These are phyloP conservation scores for Drosophila neonasuta DNA, from an alignment of 2,888 invertebrate species.

Conservation along the genomic window DNA sequence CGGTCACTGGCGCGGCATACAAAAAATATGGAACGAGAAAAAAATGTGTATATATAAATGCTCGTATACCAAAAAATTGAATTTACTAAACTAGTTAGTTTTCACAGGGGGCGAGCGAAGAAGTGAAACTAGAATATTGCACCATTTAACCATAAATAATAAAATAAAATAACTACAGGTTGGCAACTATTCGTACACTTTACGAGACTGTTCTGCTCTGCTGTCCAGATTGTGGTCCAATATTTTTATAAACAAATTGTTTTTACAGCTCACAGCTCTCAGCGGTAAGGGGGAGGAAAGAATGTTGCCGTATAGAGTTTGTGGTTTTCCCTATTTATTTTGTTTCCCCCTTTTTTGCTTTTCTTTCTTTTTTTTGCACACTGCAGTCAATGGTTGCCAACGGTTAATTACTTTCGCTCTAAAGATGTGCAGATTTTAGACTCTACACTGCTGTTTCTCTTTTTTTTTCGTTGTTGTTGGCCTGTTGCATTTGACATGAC, in stretches of 20 bases:
- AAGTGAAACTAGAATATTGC: slow-evolving; percentile 35
- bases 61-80: slow-evolving; percentile 56
- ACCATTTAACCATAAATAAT: slow-evolving; percentile 75
- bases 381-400: slow-evolving; percentile 50
- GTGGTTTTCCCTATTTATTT: slow-evolving; percentile 40
- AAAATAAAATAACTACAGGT: slow-evolving; percentile 76
- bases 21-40: slow-evolving; percentile 10
- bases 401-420: slow-evolving; percentile 67
- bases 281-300: slow-evolving; percentile 1
- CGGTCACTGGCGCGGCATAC: slow-evolving; percentile 53
- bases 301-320: slow-evolving; percentile 35
- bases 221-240: slow-evolving; percentile 57
- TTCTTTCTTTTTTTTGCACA: slow-evolving; percentile 22
- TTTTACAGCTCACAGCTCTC: slow-evolving; percentile 59
- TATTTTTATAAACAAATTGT: slow-evolving; percentile 75
- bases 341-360: slow-evolving; percentile 10
- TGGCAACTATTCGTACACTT: slow-evolving; percentile 68
- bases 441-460: slow-evolving; percentile 15
- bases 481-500: slow-evolving; percentile 72
- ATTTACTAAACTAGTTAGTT: slow-evolving; percentile 74
- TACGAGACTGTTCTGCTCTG: slow-evolving; percentile 25
- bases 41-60: slow-evolving; percentile 9
- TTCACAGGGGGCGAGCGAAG: neutral
- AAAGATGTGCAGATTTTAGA: slow-evolving; percentile 59
- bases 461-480: slow-evolving; percentile 20